Percentiles rank a stretch among this genome's conserved stretches.
phyloP scores from a whole-genome alignment of 1,140 invertebrate species.

The Platyscapa corneri region DNA sequence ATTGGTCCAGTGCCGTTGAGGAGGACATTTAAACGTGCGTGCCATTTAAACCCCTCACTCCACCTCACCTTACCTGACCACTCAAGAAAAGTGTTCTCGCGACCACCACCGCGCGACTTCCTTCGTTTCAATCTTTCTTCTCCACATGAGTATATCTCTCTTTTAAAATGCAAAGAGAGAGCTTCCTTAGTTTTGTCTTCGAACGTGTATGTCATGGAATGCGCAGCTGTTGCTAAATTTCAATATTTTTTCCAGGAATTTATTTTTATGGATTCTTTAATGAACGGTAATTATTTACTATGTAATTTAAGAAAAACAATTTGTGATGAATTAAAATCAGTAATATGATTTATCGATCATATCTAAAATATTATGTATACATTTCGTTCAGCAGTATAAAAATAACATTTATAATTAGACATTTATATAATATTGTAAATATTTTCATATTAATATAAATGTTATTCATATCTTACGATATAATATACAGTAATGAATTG shows the following conservation, averaged over 20 bases:
- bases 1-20: slow-evolving; percentile 32
- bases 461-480: too few relatives aligned
- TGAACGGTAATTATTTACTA: background rate
- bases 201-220: slow-evolving; percentile 17
- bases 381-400: too few relatives aligned
- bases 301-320: background rate
- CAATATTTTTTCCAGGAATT: slow-evolving; percentile 36
- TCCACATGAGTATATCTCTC: background rate
- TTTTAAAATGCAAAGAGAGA: slow-evolving; percentile 4
- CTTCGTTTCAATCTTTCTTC: slow-evolving; percentile 9
- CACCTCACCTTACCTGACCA: background rate
- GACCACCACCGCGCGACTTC: slow-evolving; percentile 40
- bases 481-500: too few relatives aligned
- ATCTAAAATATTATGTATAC: too few relatives aligned
- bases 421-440: too few relatives aligned
- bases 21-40: slow-evolving; percentile 52
- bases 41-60: slow-evolving; percentile 45
- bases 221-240: slow-evolving; percentile 26
- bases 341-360: too few relatives aligned
- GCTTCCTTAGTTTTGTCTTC: slow-evolving; percentile 33
- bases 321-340: background rate
- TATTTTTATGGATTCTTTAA: slow-evolving; percentile 3
- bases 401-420: too few relatives aligned
- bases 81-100: background rate
- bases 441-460: too few relatives aligned